Evolutionary conservation across 1,140 invertebrate species (phyloP).

Genomic region (Neodiprion pinetum): DNA sequence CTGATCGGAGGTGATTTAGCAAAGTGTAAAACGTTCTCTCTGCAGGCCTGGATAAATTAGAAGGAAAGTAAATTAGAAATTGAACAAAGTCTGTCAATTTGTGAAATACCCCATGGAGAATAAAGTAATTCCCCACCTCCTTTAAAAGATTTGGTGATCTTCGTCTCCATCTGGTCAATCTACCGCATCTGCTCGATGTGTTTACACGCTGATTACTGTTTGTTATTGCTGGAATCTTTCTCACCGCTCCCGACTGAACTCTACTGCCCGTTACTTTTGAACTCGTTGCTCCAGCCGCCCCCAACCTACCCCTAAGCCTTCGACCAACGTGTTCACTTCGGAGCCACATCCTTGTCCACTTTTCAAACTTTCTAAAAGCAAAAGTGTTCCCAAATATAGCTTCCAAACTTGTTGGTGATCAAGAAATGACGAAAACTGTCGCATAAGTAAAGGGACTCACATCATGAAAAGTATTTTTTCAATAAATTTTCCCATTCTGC

Average conservation of each 20-base stretch:
- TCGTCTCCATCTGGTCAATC: conserved; percentile 55
- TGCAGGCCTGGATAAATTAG: conserved; percentile 51
- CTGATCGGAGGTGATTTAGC: conserved; percentile 53
- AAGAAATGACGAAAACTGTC: too few relatives aligned
- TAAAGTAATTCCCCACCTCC: conserved; percentile 45
- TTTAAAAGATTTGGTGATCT: conserved; percentile 55
- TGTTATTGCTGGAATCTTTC: conserved; percentile 52
- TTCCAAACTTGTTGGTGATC: too few relatives aligned
- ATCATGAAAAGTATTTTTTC: background rate
- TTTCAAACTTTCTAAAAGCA: conserved; percentile 30
- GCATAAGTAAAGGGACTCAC: background rate
- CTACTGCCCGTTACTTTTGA: conserved; percentile 44
- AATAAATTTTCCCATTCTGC: background rate
- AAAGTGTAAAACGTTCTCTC: conserved; percentile 61
- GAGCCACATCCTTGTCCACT: conserved; percentile 51
- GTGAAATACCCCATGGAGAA: conserved; percentile 11
- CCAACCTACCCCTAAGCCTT: conserved; percentile 56
- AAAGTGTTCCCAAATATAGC: background rate
- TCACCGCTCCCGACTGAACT: conserved; percentile 46
- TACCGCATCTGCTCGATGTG: conserved; percentile 50
- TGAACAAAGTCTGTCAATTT: conserved; percentile 23
- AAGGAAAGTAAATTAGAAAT: conserved; percentile 23
- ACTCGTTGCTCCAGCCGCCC: conserved; percentile 35
- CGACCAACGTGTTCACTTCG: conserved; percentile 58
- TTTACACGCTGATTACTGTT: conserved; percentile 51